These are phyloP conservation scores for Sycophaga agraensis DNA, from an alignment of 1,140 invertebrate species.

Conservation along the genomic window DNA sequence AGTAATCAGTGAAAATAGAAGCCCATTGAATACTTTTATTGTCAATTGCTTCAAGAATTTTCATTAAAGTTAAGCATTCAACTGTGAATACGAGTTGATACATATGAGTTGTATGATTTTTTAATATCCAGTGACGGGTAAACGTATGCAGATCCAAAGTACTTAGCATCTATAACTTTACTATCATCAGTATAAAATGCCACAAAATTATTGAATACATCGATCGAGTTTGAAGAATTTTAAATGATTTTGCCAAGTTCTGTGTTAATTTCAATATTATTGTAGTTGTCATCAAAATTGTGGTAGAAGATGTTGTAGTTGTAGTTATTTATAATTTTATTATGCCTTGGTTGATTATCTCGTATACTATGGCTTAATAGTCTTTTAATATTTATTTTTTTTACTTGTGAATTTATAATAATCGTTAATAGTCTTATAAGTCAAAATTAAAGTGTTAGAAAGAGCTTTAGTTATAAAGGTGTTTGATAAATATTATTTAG, in stretches of 20 bases:
- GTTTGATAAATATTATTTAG: no score
- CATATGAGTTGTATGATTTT: background rate
- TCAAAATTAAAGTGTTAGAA: no score
- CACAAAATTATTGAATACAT: background rate
- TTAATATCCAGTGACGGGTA: background rate
- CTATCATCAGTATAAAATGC: conserved; percentile 2
- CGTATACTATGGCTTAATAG: no score
- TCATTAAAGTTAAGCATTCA: background rate
- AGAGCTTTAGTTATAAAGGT: no score
- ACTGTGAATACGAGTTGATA: background rate
- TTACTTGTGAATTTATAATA: no score
- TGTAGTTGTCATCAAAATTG: background rate
- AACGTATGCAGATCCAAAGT: background rate
- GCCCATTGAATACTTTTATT: background rate
- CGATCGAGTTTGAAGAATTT: background rate
- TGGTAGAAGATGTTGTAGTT: background rate
- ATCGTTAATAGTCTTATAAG: no score
- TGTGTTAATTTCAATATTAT: background rate
- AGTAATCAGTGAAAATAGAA: background rate
- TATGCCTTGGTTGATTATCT: no score
- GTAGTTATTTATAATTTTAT: background rate
- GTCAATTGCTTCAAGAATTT: background rate
- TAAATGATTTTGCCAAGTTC: background rate
- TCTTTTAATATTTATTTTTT: no score
- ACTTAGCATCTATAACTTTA: background rate